A percentile compares a stretch with the other conserved stretches of the same genome.
These are phyloP conservation scores for Oryctes rhinoceros DNA, from an alignment of 1,140 invertebrate genomes.

Conservation along the genomic window DNA sequence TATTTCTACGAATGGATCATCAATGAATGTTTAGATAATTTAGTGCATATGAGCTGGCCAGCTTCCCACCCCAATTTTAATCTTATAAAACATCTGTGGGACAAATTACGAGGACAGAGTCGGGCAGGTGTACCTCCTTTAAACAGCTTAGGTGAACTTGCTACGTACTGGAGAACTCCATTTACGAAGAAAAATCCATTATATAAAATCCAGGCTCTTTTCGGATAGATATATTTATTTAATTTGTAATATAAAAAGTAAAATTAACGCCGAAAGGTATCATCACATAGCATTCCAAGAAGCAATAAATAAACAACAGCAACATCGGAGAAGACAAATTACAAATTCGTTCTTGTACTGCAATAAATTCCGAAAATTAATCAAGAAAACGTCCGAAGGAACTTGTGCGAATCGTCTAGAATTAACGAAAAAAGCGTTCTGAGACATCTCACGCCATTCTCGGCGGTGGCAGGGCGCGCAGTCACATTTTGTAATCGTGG, in stretches of 20 bases:
- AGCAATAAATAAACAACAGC: conserved; percentile 21
- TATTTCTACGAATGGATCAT: no score
- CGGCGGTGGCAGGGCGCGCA: not conserved
- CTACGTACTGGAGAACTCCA: no score
- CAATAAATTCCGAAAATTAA: conserved; percentile 36
- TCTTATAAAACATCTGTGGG: no score
- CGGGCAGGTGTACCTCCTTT: no score
- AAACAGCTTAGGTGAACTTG: no score
- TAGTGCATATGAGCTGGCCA: no score
- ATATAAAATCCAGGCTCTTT: no score
- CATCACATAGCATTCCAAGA: not conserved
- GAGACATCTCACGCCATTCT: not conserved
- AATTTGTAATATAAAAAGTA: not conserved
- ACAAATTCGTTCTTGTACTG: not conserved
- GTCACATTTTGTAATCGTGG: not conserved
- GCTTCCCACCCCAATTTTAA: no score
- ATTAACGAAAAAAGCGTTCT: not conserved
- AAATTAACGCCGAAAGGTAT: not conserved
- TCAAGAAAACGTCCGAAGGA: conserved; percentile 16
- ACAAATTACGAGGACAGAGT: no score
- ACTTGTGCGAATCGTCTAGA: not conserved
- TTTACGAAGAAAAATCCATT: no score
- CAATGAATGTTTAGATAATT: no score
- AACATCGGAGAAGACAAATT: conserved; percentile 3
- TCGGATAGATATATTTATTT: no score